Base-by-base conservation (phyloP, 2,113 vertebrate genomes). In the Hiodon alosoides region DNA sequence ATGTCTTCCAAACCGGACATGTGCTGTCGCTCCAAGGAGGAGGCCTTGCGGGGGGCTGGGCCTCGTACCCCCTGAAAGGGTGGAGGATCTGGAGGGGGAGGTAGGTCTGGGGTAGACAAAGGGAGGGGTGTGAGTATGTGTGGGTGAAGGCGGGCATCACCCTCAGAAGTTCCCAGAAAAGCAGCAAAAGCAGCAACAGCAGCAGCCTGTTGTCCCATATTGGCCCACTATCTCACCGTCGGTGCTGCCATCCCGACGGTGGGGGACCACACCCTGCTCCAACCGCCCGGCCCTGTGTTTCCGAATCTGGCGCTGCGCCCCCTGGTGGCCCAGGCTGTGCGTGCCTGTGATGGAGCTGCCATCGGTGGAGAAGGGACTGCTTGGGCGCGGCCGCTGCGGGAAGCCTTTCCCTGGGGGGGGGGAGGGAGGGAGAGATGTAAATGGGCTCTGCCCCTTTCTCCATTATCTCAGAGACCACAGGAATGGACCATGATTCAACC, bases 11-110 rank as follows among this genome's bases (percentile, higher is more conserved):
- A 48, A 86, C 76, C 91, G 79, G 90, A 83, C 76, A 94, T 88
- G 55, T 93, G 92, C 78, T 95, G 94, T 85, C 94, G 93, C 89
- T 99, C 97, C 86, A 98, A 92, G 87, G 96, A 98, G 72, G 93
- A 92, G 79, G 93, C 94, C 91, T 96, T 96, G 81, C 92, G 90
- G 64, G 90, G 79, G 84, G 84, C 87, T 64, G 93, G 95, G 78
- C 95, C 89, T 69, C 94, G 96, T 86, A 92, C 89, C 83, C 91
- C 93, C 92, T 98, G 96, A 91, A 89, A 92, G 70, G 96, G 97
- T 69, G 97, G 96, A n/a, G 97, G 96, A 76, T 98, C 97, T 46
- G 97, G 96, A 82, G 97, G 96, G 86, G 97, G 97, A 90, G 97
- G 97, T 92, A 99, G 94, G 93, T 97, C 97, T 99, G 83, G 52